Conservation (phyloP, 92 coral and sea anemone species). For the Palythoa grandis region DNA sequence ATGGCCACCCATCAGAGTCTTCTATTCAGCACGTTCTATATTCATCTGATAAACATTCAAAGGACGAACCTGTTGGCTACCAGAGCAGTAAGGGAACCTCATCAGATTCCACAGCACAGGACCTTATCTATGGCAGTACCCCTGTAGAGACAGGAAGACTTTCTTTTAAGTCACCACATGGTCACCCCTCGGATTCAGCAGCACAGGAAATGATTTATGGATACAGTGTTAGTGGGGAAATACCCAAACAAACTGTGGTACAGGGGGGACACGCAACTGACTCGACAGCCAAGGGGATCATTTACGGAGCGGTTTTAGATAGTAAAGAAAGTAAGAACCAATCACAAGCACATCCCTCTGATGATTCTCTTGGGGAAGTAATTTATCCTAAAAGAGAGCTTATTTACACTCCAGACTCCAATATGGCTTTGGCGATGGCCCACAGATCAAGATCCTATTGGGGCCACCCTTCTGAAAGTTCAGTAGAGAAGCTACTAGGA, state of each 20-base stretch:
- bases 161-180: not conserved
- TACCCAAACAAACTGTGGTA: constrained; percentile 10
- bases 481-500: constrained; percentile 72
- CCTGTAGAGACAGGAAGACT: not conserved
- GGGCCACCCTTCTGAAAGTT: constrained; percentile 82
- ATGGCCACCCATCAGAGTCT: constrained; percentile 80
- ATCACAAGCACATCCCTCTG: constrained; percentile 40
- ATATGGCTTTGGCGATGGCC: constrained; percentile 40
- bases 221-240: not conserved
- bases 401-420: constrained; percentile 7
- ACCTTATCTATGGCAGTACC: constrained; percentile 1
- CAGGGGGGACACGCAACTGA: constrained; percentile 67
- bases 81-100: not conserved
- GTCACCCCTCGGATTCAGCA: constrained; percentile 64
- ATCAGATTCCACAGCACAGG: constrained; percentile 27
- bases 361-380: constrained; percentile 29
- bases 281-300: constrained; percentile 59
- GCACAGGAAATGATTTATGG: constrained; percentile 67
- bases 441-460: constrained; percentile 69
- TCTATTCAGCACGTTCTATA: constrained; percentile 79
- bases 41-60: constrained; percentile 17
- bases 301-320: constrained; percentile 44
- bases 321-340: constrained; percentile 11
- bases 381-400: constrained; percentile 14
- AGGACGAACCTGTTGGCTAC: not conserved